These are phyloP conservation scores for Bombus balteatus DNA, from an alignment of 1,140 invertebrate species.

Conservation along the genomic window DNA sequence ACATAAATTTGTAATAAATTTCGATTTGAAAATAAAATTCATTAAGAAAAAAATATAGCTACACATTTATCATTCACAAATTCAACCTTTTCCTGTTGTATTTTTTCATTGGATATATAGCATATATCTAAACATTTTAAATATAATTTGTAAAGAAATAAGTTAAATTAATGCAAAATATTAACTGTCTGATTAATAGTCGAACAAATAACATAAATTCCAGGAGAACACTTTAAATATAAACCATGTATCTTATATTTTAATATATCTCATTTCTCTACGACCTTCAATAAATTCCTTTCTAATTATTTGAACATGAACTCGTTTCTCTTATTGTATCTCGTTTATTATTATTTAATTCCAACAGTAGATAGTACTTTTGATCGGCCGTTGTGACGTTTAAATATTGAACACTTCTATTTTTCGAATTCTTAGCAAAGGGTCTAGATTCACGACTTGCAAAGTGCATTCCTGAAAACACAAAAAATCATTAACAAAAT, in stretches of 20 bases:
- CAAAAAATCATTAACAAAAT: not conserved
- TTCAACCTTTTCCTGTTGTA: not conserved
- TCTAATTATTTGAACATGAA: not conserved
- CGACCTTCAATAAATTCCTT: not conserved
- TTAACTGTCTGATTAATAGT: not conserved
- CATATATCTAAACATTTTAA: not conserved
- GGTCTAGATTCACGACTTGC: not conserved
- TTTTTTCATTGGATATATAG: not conserved
- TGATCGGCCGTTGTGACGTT: not conserved
- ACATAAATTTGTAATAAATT: constrained; percentile 19
- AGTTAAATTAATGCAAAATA: not conserved
- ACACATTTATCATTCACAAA: not conserved
- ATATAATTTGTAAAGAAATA: constrained; percentile 19
- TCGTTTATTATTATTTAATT: not conserved
- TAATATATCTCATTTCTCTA: constrained; percentile 5
- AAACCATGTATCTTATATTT: constrained; percentile 40
- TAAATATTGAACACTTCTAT: not conserved
- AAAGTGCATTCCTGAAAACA: constrained; percentile 24
- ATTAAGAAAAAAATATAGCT: not conserved
- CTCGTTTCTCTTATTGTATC: not conserved
- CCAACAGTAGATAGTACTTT: not conserved
- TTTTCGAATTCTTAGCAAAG: not conserved
- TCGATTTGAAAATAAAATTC: constrained; percentile 36
- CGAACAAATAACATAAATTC: constrained; percentile 26
- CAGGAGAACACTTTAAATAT: constrained; percentile 29